Base-by-base conservation (phyloP, 2,888 invertebrate species). In the Eupithecia dodoneata region DNA sequence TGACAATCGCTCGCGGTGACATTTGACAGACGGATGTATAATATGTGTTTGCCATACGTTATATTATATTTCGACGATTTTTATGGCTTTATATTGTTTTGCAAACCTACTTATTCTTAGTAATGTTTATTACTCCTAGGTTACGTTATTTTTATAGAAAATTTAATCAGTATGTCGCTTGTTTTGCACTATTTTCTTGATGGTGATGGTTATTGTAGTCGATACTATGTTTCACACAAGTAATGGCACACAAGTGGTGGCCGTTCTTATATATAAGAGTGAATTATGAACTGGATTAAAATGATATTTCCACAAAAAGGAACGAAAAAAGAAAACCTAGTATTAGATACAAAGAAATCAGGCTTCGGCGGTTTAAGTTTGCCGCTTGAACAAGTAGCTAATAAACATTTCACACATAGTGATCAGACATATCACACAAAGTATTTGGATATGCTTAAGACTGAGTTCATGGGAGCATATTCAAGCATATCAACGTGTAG, bases 361-460 rank as follows among this genome's bases (percentile, higher is more conserved):
- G 45, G 7, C n/a, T 10, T 15, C 0, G 0, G 18, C 67, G 15
- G 15, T 70, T 0, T 18, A 0, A n/a, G 1, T 44, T n/a, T 30
- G 12, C 13, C 18, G 6, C 70, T 13, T 2, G n/a, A 47, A n/a
- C 18, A 12, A 30, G 5, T 4, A 18, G 1, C 0, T 18, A 79
- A 83, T 66, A 85, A 85, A 72, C 42, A 63, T 73, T 92, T 85
- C 78, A 83, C 86, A 63, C 85, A 88, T 75, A 87, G 87, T 5
- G 78, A 82, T 44, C 92, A 93, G 80, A 70, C 83, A 44, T 83
- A 81, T 63, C 89, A 94, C 79, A 89, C 82, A 41, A 87, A 87
- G 45, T 86, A 89, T 81, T 87, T 94, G 76, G 90, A 93, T 79
- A 69, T 79, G 12, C 80, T 93, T 7, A 94, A 91, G 83, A 85